These are phyloP conservation scores for Ectropis crepuscularia DNA, from an alignment of 2,888 invertebrate species.

Conservation along the genomic window DNA sequence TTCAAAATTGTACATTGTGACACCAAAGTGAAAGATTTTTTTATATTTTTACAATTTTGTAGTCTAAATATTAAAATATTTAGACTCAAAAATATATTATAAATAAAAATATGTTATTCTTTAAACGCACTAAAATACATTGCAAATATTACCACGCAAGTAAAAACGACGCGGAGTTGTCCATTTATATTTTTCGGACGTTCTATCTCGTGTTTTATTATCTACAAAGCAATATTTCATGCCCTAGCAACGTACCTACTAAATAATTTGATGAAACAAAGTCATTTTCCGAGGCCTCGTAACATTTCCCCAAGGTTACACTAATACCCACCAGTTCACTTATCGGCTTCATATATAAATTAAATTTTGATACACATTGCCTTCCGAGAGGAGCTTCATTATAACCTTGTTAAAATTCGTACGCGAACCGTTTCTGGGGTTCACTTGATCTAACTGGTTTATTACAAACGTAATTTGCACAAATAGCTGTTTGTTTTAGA, in stretches of 20 bases:
- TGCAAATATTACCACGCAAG: no score
- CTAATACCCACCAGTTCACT: slow-evolving; percentile 14
- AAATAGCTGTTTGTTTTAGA: background rate
- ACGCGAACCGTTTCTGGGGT: slow-evolving; percentile 9
- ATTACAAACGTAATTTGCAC: slow-evolving; percentile 5
- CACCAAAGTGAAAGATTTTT: no score
- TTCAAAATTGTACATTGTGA: no score
- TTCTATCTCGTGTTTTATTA: no score
- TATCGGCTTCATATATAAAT: slow-evolving; percentile 24
- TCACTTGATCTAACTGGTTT: slow-evolving; percentile 10
- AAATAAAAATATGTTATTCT: no score
- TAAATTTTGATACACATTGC: slow-evolving; percentile 24
- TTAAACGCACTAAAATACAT: no score
- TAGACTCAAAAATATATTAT: no score
- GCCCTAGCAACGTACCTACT: background rate
- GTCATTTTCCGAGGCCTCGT: background rate
- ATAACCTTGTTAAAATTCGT: slow-evolving; percentile 25
- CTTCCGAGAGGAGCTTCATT: slow-evolving; percentile 16
- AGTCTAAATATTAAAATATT: no score
- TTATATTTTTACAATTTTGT: no score
- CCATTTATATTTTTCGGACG: no score
- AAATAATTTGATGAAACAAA: slow-evolving; percentile 7
- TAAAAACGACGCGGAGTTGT: no score
- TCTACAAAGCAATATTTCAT: no score
- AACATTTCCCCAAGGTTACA: slow-evolving; percentile 13